These are phyloP conservation scores for Caligus rogercresseyi DNA, from an alignment of 1,140 invertebrate genomes.

Conservation along the genomic window DNA sequence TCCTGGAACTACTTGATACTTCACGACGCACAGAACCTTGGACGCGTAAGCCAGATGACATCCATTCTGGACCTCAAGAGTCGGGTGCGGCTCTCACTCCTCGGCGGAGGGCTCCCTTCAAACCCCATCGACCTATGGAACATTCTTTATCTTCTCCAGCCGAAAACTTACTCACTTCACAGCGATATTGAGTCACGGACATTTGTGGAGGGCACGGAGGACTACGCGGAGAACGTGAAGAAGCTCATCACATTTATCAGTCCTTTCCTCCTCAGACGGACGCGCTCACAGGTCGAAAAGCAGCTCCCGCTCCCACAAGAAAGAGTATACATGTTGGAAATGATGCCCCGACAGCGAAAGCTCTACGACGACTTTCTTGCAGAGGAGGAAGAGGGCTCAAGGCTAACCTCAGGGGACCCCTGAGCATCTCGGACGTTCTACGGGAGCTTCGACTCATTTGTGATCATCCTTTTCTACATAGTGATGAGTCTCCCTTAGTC, in stretches of 20 bases:
- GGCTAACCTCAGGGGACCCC: constrained; percentile 1
- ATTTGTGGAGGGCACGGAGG: not conserved
- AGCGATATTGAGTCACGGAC: not conserved
- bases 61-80: not conserved
- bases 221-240: not conserved
- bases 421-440: not conserved
- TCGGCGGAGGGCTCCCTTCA: not conserved
- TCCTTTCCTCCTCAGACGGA: not conserved
- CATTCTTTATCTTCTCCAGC: not conserved
- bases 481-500: not conserved
- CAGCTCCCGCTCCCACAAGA: not conserved
- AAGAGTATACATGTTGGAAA: not conserved
- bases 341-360: not conserved
- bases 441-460: constrained; percentile 9
- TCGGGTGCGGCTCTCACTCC: not conserved
- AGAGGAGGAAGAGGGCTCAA: not conserved
- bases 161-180: not conserved
- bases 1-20: not conserved
- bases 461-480: constrained; percentile 7
- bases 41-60: not conserved
- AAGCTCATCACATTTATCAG: not conserved
- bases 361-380: constrained; percentile 17
- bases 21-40: constrained; percentile 1
- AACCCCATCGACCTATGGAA: constrained; percentile 9
- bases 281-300: not conserved